Percentiles rank a stretch among this genome's conserved stretches.
Conservation (phyloP, 2,888 invertebrate genomes). For the Litoditis marina region DNA sequence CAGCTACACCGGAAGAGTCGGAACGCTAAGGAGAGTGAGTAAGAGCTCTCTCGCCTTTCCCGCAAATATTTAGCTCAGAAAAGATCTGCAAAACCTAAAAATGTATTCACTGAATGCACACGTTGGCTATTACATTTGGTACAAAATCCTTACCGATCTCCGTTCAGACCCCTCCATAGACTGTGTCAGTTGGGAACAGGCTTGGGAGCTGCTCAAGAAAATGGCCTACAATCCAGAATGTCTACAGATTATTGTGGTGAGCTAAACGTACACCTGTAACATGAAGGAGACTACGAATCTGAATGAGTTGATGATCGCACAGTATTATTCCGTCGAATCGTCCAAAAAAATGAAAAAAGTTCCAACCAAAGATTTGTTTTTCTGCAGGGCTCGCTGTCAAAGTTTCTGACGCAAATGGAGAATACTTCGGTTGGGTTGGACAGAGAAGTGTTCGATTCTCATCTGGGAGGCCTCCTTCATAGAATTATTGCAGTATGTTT, state of each 20-base stretch:
- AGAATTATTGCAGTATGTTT: slow-evolving; percentile 65
- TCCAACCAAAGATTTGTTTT: too few species aligned
- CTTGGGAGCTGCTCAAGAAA: slow-evolving; percentile 66
- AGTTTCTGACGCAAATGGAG: slow-evolving; percentile 48
- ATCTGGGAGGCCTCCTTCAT: slow-evolving; percentile 65
- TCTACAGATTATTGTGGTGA: slow-evolving; percentile 66
- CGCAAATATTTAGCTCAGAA: background rate
- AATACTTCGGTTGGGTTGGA: slow-evolving; percentile 53
- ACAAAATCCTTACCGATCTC: too few species aligned
- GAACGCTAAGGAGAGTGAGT: slow-evolving; percentile 38
- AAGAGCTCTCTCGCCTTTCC: background rate
- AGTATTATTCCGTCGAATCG: background rate
- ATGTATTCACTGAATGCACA: too few species aligned
- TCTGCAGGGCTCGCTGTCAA: slow-evolving; percentile 44
- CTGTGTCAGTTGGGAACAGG: slow-evolving; percentile 64
- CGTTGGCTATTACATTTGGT: too few species aligned
- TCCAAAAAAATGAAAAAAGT: too few species aligned
- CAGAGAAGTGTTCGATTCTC: slow-evolving; percentile 63
- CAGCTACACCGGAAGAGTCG: slow-evolving; percentile 51
- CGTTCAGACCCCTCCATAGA: slow-evolving; percentile 47
- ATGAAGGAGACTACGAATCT: too few species aligned
- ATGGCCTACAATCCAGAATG: slow-evolving; percentile 69
- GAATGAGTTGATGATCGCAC: background rate
- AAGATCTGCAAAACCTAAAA: too few species aligned
- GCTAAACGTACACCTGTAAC: too few species aligned